phyloP scores from a whole-genome alignment of 2,797 vertebrate species.

The Myotis pilosus region DNA sequence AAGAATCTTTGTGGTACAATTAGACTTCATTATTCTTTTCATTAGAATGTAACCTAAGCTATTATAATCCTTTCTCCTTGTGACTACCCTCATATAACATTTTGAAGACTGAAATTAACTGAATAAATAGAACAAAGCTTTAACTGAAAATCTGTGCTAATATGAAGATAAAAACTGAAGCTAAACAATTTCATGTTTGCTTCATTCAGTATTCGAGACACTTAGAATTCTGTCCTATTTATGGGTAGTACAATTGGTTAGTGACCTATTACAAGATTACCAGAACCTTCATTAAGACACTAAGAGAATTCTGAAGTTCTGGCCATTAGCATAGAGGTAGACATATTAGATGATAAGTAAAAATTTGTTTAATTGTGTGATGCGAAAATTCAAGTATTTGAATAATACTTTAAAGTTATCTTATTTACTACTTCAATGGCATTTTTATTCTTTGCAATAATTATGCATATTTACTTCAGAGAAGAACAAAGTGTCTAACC shows the following conservation, averaged over 20 bases:
- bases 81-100: not conserved
- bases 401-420: not conserved
- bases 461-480: not conserved
- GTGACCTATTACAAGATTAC: not conserved
- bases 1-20: not conserved
- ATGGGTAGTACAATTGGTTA: not conserved
- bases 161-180: slow-evolving; percentile 3
- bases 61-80: not conserved
- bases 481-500: not conserved
- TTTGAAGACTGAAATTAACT: not conserved
- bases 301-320: not conserved
- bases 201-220: not conserved
- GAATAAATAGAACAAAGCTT: not conserved
- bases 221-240: not conserved
- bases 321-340: not conserved
- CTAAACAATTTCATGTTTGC: not conserved
- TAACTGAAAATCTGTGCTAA: not conserved
- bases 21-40: not conserved
- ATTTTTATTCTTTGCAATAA: slow-evolving; percentile 35
- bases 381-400: slow-evolving; percentile 3
- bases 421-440: not conserved
- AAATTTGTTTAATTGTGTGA: not conserved
- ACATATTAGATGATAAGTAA: not conserved
- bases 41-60: not conserved
- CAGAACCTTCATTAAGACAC: not conserved